These are phyloP conservation scores for Rhinatrema bivittatum DNA, from an alignment of 2,797 vertebrate genomes.

Conservation along the genomic window DNA sequence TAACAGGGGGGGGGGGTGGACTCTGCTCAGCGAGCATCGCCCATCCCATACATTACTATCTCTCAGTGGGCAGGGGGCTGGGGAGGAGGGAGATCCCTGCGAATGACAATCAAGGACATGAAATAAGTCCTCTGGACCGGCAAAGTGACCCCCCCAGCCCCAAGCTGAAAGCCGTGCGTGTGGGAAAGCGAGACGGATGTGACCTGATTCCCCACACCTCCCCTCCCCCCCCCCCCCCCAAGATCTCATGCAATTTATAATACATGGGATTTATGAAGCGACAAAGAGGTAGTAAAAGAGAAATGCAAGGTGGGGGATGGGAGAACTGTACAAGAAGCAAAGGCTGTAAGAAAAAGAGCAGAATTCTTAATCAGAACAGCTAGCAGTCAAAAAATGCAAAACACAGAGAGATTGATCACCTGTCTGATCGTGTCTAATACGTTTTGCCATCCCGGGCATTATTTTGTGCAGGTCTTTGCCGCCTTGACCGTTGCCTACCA, in stretches of 20 bases:
- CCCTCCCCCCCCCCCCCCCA: not conserved
- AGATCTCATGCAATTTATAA: constrained; percentile 37
- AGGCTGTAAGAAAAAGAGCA: not conserved
- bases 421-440: not conserved
- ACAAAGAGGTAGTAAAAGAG: not conserved
- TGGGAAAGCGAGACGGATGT: constrained; percentile 14
- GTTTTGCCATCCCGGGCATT: not conserved
- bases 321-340: not conserved
- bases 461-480: constrained; percentile 4
- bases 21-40: constrained; percentile 59
- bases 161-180: constrained; percentile 8
- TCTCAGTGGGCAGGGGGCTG: constrained; percentile 30
- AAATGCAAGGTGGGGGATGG: constrained; percentile 4
- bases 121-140: constrained; percentile 9
- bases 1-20: constrained; percentile 67
- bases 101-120: constrained; percentile 50
- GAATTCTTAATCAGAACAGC: not conserved
- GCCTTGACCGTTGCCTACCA: not conserved
- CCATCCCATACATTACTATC: constrained; percentile 42
- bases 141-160: constrained; percentile 13
- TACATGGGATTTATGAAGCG: constrained; percentile 15
- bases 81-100: constrained; percentile 23
- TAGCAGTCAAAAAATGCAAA: not conserved
- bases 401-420: not conserved
- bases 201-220: constrained; percentile 27